Conservation (phyloP, 2,797 vertebrate genomes). For the Eupleurogrammus muticus region DNA sequence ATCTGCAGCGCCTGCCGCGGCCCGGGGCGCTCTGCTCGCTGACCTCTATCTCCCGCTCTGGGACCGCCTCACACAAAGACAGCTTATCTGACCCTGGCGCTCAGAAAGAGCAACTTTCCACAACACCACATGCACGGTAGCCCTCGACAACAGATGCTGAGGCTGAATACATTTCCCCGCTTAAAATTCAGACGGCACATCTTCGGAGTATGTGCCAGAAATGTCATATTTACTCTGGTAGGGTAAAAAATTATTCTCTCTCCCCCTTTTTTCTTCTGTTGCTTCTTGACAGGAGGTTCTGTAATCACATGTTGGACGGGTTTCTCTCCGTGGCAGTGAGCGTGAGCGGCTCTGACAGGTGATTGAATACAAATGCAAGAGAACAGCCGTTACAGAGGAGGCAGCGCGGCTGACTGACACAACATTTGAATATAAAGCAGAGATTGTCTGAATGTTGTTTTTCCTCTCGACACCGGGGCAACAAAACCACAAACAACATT, state of each 20-base stretch:
- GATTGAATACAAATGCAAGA: conserved; percentile 65
- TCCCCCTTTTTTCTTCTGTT: background rate
- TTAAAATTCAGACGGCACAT: conserved; percentile 7
- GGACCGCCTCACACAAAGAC: conserved; percentile 43
- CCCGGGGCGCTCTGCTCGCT: conserved; percentile 20
- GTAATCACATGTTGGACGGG: conserved; percentile 38
- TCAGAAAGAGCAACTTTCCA: conserved; percentile 21
- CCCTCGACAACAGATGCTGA: conserved; percentile 13
- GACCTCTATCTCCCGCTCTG: conserved; percentile 41
- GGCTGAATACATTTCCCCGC: conserved; percentile 5
- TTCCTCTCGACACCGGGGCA: conserved; percentile 47
- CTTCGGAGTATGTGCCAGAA: conserved; percentile 9
- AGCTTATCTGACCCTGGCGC: conserved; percentile 60
- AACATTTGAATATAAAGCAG: conserved; percentile 62
- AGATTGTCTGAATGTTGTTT: conserved; percentile 48
- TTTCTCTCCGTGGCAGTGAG: conserved; percentile 41
- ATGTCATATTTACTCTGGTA: conserved; percentile 35
- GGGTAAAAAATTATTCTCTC: background rate
- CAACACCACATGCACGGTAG: conserved; percentile 26
- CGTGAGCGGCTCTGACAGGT: conserved; percentile 44
- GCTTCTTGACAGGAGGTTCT: conserved; percentile 22
- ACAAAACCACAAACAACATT: conserved; percentile 19
- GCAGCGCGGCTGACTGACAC: conserved; percentile 37
- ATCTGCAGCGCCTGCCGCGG: conserved; percentile 30
- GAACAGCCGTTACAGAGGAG: conserved; percentile 46